Evolutionary conservation across 2,888 invertebrate species (phyloP), one percentile per base, ranked within the genome.

Genomic region (Apodemia duryi): DNA sequence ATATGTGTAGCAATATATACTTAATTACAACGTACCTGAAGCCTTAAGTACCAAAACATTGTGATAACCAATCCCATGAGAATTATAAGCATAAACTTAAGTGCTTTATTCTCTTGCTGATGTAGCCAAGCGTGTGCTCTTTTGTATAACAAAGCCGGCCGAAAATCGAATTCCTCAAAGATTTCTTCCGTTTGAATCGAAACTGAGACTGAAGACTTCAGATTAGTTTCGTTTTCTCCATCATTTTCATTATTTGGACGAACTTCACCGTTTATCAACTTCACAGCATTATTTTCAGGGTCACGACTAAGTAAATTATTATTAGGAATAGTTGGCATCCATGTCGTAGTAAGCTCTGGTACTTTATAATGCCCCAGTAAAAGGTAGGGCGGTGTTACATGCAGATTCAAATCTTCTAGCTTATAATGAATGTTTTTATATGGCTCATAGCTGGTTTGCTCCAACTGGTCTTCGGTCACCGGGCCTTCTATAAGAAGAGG

Each of bases 401-500:
- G 91, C 1, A 91, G 68, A 62, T 91, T 91, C 2, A 89, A 69
- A 66, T 91, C 88, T 63, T 85, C 85, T 1, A 92, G 75, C 75
- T 89, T 83, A 70, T 90, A 91, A 71, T 92, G 88, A 0, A 92
- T 84, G 67, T 92, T 91, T 71, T 91, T 92, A 69, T 90, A 88
- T 0, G 93, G 87, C 66, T 93, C 93, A 65, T 93, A 83, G 28
- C 84, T 85, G 0, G 76, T 74, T 32, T 86, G 83, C 1, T 83
- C 78, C 0, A 72, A 71, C 38, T 79, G 73, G 3, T 72, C 77
- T 57, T 83, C 85, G 13, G 79, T 73, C 0, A 78, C 72, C 0
- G 97, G 97, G 0, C 97, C 97, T 78, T 96, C 96, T 1, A 97
- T 82, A 11, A 97, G 88, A 66, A 96, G 91, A 0, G 95, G 95